A percentile compares a stretch with the other conserved stretches of the same genome.
Conservation (phyloP, 2,797 vertebrate species). For the Coccyzus lansbergi region DNA sequence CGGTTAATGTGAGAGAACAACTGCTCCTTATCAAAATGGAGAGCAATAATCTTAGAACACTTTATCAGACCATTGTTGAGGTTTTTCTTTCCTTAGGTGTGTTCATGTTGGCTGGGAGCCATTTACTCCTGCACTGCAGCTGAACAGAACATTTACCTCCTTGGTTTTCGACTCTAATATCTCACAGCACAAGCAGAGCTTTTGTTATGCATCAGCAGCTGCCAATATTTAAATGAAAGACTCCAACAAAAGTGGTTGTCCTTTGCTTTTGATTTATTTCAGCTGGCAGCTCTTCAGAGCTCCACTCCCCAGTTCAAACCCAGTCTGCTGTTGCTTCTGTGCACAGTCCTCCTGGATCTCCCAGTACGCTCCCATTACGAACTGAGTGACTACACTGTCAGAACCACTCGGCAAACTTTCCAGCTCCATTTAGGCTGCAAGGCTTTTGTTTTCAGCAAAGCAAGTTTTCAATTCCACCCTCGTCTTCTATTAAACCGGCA, state of each 20-base stretch:
- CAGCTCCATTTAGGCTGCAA: background rate
- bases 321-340: background rate
- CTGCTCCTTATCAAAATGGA: background rate
- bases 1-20: background rate
- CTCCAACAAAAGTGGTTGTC: conserved; percentile 44
- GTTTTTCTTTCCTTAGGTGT: conserved; percentile 27
- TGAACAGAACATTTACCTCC: conserved; percentile 59
- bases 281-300: conserved; percentile 34
- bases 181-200: conserved; percentile 58
- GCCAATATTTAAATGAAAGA: conserved; percentile 69
- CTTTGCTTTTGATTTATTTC: conserved; percentile 56
- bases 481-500: conserved; percentile 4
- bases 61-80: background rate
- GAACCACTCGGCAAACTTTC: background rate
- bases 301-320: conserved; percentile 28
- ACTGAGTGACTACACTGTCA: background rate
- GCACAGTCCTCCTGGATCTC: background rate
- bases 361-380: conserved; percentile 23
- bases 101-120: conserved; percentile 44
- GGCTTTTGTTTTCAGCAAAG: conserved; percentile 4
- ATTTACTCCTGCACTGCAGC: conserved; percentile 30
- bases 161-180: conserved; percentile 50
- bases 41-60: background rate
- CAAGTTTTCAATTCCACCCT: background rate
- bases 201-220: conserved; percentile 69